A percentile compares a stretch with the other conserved stretches of the same genome.
Conservation (phyloP, 1,140 invertebrate species). For the Alviniconcha marisindica region DNA sequence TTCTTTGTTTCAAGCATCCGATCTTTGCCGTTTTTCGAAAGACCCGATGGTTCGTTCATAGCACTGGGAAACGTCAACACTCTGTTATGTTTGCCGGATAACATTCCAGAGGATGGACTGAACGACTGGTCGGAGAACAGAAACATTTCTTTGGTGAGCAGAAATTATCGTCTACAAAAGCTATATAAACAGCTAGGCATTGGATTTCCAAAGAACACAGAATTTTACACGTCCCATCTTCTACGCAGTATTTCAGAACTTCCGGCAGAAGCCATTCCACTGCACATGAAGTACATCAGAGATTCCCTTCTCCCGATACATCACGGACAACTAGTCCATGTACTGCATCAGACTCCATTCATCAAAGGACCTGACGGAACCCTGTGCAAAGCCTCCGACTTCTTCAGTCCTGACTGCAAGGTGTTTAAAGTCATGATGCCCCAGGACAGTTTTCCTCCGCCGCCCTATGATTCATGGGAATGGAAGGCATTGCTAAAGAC, state of each 20-base stretch:
- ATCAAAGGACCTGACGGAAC: conserved; percentile 7
- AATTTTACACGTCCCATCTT: conserved; percentile 2
- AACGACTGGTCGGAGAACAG: neutral
- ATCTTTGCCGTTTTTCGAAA: conserved; percentile 7
- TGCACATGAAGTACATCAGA: conserved; percentile 27
- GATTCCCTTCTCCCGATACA: neutral
- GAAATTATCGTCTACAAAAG: neutral
- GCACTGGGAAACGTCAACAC: neutral
- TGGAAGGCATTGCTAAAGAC: neutral
- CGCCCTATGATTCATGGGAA: neutral
- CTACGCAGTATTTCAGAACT: neutral
- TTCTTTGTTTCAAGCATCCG: neutral
- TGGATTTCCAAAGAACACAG: neutral
- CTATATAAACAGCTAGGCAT: neutral
- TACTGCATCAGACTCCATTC: neutral
- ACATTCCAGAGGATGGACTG: neutral
- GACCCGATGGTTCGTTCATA: conserved; percentile 4
- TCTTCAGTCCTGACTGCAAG: neutral
- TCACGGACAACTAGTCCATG: neutral
- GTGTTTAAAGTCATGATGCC: conserved; percentile 21
- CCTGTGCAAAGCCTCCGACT: conserved; percentile 2
- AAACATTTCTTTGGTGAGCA: neutral
- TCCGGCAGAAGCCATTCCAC: conserved; percentile 13
- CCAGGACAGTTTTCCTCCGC: neutral
- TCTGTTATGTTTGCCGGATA: neutral